Conservation (phyloP, 2,113 vertebrate species). For the Dipodomys stephensi region DNA sequence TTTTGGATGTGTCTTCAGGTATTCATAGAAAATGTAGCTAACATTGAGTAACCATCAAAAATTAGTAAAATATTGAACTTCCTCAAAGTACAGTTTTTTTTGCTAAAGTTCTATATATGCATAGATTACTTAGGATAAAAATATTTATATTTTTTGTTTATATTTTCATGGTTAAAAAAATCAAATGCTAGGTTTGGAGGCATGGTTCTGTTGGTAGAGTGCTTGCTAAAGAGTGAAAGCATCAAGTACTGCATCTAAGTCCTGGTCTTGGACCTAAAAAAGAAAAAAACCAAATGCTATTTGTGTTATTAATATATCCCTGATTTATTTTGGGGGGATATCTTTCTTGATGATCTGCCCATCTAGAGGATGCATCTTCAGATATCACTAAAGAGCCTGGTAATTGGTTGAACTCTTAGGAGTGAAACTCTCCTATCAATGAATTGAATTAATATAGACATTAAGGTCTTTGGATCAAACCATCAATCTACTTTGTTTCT, state of each 20-base stretch:
- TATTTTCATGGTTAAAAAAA: slow-evolving; percentile 22
- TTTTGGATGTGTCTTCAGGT: background rate
- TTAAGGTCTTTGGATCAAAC: background rate
- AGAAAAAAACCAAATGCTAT: background rate
- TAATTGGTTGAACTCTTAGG: background rate
- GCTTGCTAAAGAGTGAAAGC: no score
- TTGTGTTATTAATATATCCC: slow-evolving; percentile 15
- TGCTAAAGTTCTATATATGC: background rate
- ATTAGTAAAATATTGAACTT: slow-evolving; percentile 22
- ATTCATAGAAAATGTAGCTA: slow-evolving; percentile 28
- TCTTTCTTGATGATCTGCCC: background rate
- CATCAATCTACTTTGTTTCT: background rate
- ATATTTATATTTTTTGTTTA: background rate
- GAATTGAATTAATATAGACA: slow-evolving; percentile 9
- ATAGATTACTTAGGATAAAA: slow-evolving; percentile 20
- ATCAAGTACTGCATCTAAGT: no score
- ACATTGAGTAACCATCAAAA: background rate
- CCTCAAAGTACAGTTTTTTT: background rate
- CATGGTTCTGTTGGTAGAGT: no score
- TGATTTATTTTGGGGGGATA: slow-evolving; percentile 24
- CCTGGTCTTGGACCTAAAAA: no score
- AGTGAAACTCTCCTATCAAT: slow-evolving; percentile 27
- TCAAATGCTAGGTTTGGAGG: background rate
- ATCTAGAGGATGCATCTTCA: background rate
- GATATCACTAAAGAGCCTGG: background rate